These are phyloP conservation scores for Octodon degus DNA, from an alignment of 2,113 vertebrate species.

Conservation along the genomic window DNA sequence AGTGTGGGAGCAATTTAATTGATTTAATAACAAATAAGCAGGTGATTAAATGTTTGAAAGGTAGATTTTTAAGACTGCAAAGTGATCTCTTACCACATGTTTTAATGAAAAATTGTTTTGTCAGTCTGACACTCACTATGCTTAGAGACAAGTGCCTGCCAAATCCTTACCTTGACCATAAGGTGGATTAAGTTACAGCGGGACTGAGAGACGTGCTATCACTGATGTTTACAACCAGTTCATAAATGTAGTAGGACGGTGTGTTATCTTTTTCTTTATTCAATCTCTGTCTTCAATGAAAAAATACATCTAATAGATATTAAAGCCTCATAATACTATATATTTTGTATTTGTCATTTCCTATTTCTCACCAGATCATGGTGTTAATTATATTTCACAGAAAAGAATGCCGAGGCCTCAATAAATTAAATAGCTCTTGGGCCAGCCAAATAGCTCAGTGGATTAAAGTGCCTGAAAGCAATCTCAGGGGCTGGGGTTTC, in stretches of 20 bases:
- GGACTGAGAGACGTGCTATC: neutral
- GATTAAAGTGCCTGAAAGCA: no score
- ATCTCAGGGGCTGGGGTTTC: no score
- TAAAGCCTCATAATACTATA: neutral
- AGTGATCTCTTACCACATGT: neutral
- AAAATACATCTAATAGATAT: neutral
- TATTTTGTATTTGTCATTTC: neutral
- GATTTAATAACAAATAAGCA: neutral
- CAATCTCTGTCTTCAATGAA: neutral
- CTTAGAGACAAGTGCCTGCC: accelerated
- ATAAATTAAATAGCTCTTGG: neutral
- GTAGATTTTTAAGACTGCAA: neutral
- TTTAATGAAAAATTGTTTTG: neutral
- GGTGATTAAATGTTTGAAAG: neutral
- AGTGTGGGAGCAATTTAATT: neutral
- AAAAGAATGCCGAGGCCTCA: neutral
- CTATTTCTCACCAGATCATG: neutral
- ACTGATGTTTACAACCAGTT: neutral
- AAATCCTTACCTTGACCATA: neutral
- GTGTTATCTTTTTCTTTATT: neutral
- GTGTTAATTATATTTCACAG: neutral
- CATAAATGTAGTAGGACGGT: neutral
- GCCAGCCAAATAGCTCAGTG: no score
- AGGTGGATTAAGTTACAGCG: neutral
- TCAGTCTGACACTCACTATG: accelerated